Evolutionary conservation across 2,888 invertebrate genomes (phyloP).

Genomic region (Antitype chi): DNA sequence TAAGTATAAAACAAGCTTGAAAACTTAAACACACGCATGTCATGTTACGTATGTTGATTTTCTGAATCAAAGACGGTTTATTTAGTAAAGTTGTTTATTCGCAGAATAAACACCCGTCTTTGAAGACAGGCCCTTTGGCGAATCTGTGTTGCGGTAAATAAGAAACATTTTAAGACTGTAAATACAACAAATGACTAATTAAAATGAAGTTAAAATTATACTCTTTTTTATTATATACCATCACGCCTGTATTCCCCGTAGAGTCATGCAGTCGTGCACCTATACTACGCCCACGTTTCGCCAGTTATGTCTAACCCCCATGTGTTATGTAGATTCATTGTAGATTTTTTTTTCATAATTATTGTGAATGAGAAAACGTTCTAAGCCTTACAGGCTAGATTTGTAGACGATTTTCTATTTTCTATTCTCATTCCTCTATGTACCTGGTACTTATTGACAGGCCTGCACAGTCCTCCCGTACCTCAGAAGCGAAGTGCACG

Average conservation of each 20-base stretch:
- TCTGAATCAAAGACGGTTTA: slow-evolving; percentile 35
- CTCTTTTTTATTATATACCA: background rate
- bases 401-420: too few relatives aligned
- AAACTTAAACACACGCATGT: background rate
- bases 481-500: too few relatives aligned
- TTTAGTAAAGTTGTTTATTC: slow-evolving; percentile 36
- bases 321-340: too few relatives aligned
- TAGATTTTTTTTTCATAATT: too few relatives aligned
- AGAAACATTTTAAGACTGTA: background rate
- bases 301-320: too few relatives aligned
- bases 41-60: slow-evolving; percentile 34
- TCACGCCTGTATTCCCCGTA: background rate
- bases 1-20: background rate
- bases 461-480: too few relatives aligned
- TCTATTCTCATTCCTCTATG: too few relatives aligned
- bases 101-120: slow-evolving; percentile 30
- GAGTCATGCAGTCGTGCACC: background rate
- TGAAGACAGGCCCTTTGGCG: slow-evolving; percentile 6
- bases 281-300: too few relatives aligned
- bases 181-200: background rate
- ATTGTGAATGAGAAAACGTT: too few relatives aligned
- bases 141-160: background rate
- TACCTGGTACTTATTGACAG: too few relatives aligned
- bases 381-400: too few relatives aligned
- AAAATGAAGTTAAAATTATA: background rate